These are phyloP conservation scores for Hydropsyche betteni DNA, from an alignment of 2,888 invertebrate species.

Conservation along the genomic window DNA sequence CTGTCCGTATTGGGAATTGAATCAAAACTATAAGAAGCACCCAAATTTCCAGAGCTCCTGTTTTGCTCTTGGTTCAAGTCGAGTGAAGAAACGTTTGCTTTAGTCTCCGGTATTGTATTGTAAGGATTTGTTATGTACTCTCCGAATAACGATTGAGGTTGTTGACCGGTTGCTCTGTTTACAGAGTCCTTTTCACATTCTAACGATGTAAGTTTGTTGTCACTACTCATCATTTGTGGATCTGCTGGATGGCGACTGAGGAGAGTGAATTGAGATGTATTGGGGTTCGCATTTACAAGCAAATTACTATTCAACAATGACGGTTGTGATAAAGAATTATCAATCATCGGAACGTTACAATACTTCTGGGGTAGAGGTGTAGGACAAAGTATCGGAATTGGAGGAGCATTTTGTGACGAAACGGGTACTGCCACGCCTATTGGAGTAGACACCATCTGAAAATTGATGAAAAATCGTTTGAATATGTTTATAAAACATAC, in stretches of 20 bases:
- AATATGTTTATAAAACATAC: not conserved
- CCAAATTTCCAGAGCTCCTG: not conserved
- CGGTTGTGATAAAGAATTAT: slow-evolving; percentile 34
- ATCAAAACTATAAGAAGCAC: not conserved
- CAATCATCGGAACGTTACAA: slow-evolving; percentile 49
- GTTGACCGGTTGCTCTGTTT: slow-evolving; percentile 51
- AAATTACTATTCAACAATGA: slow-evolving; percentile 32
- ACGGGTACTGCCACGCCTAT: slow-evolving; percentile 66
- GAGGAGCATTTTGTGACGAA: slow-evolving; percentile 52
- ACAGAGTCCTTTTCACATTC: not conserved
- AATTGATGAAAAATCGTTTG: slow-evolving; percentile 35
- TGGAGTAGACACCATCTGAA: slow-evolving; percentile 73
- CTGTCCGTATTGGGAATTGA: slow-evolving; percentile 26
- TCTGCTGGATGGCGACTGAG: slow-evolving; percentile 43
- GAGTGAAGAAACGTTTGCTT: slow-evolving; percentile 54
- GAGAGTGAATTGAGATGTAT: slow-evolving; percentile 48
- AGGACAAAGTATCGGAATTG: slow-evolving; percentile 58
- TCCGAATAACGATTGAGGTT: slow-evolving; percentile 60
- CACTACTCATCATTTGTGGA: not conserved
- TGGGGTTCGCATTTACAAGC: not conserved
- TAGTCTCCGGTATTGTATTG: slow-evolving; percentile 58
- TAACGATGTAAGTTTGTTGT: not conserved
- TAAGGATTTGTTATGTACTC: slow-evolving; percentile 70
- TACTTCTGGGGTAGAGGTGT: slow-evolving; percentile 51
- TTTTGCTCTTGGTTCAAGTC: slow-evolving; percentile 42